Evolutionary conservation across 2,888 invertebrate genomes (phyloP).

Genomic region (Oscheius onirici): DNA sequence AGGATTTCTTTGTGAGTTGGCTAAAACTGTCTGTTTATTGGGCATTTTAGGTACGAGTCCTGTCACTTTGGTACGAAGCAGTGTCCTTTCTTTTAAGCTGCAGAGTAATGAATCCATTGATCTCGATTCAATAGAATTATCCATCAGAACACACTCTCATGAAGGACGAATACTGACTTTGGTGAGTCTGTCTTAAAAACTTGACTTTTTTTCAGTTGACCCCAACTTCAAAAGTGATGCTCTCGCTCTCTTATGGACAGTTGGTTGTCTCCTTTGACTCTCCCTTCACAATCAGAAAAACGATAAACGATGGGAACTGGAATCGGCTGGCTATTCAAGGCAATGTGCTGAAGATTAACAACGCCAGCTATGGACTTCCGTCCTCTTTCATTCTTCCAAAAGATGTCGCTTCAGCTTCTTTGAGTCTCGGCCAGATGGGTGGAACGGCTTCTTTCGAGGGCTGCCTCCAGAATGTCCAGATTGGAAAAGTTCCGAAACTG

Average conservation of each 20-base stretch:
- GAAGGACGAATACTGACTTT: constrained; percentile 50
- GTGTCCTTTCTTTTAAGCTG: constrained; percentile 34
- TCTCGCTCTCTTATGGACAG: constrained; percentile 41
- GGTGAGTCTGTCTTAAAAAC: constrained; percentile 33
- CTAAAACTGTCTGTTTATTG: background rate
- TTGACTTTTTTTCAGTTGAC: constrained; percentile 32
- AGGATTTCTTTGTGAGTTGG: constrained; percentile 58
- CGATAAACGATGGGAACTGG: constrained; percentile 54
- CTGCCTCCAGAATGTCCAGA: constrained; percentile 41
- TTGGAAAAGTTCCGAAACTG: constrained; percentile 41
- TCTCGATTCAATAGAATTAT: constrained; percentile 37
- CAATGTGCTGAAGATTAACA: constrained; percentile 47
- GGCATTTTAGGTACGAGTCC: constrained; percentile 49
- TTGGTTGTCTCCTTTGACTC: constrained; percentile 34
- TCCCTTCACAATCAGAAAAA: constrained; percentile 40
- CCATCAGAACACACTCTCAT: constrained; percentile 46
- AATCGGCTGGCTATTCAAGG: constrained; percentile 42
- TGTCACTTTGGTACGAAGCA: constrained; percentile 51
- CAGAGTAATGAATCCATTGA: constrained; percentile 14
- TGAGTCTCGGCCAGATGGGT: constrained; percentile 6
- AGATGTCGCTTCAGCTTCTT: constrained; percentile 5
- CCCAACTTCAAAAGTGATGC: constrained; percentile 23
- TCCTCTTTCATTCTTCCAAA: constrained; percentile 25
- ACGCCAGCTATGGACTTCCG: constrained; percentile 39
- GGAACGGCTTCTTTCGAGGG: constrained; percentile 43